phyloP scores from a whole-genome alignment of 2,797 vertebrate genomes.

The Masticophis lateralis region DNA sequence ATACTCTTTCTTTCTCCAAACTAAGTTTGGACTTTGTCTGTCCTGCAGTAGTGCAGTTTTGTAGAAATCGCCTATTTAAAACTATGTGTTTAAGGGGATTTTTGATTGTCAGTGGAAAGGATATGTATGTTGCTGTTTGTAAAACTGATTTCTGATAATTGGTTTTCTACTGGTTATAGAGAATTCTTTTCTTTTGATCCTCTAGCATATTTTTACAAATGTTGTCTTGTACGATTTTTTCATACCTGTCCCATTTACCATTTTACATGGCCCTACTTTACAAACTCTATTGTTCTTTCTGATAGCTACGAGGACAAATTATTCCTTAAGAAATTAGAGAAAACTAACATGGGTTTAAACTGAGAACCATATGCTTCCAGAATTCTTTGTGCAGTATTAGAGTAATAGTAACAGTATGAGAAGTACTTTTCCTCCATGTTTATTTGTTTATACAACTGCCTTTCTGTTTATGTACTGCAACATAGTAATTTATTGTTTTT shows the following conservation, averaged over 20 bases:
- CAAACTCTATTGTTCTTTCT: background rate
- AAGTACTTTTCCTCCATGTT: background rate
- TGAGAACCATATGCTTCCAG: background rate
- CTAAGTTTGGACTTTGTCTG: background rate
- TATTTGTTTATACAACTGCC: slow-evolving; percentile 2
- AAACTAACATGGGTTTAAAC: background rate
- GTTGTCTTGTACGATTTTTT: background rate
- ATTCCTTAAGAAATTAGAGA: background rate
- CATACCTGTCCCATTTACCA: background rate
- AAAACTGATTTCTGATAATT: background rate
- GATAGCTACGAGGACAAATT: background rate
- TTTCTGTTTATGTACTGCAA: background rate
- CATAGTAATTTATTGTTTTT: slow-evolving; percentile 38
- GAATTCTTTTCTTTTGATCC: background rate
- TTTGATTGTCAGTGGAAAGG: background rate
- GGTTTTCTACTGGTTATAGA: background rate
- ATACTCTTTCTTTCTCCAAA: background rate
- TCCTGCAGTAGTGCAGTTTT: background rate
- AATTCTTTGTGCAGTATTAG: background rate
- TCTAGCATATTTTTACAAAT: background rate
- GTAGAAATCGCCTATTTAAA: background rate
- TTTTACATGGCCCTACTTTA: background rate
- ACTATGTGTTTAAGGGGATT: background rate
- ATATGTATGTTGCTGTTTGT: background rate
- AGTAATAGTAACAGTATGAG: background rate